Percentiles rank a stretch among this genome's conserved stretches.
phyloP scores from a whole-genome alignment of 1,140 invertebrate genomes.

The Saccostrea echinata region DNA sequence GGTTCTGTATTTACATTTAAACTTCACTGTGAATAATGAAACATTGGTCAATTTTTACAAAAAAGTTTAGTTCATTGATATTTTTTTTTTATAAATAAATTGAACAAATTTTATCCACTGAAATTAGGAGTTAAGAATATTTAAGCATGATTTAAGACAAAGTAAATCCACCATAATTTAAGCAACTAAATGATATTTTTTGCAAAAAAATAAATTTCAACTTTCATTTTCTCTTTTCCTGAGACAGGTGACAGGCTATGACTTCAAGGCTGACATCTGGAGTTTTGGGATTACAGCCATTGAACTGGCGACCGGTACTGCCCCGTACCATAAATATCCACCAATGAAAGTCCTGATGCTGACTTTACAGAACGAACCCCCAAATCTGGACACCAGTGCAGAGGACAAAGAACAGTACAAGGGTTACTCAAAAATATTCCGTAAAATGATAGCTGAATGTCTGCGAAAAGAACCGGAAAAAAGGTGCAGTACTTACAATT shows the following conservation, averaged over 20 bases:
- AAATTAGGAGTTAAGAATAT: too few species aligned
- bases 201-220: too few species aligned
- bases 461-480: slow-evolving; percentile 79
- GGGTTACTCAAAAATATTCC: slow-evolving; percentile 96
- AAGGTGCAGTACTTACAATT: slow-evolving; percentile 64
- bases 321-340: slow-evolving; percentile 99
- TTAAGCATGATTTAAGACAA: too few species aligned
- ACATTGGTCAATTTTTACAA: too few species aligned
- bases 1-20: too few species aligned
- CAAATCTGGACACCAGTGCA: slow-evolving; percentile 95
- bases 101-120: too few species aligned
- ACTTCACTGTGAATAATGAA: too few species aligned
- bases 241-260: slow-evolving; percentile 94
- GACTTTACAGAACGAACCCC: slow-evolving; percentile 98
- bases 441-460: slow-evolving; percentile 81
- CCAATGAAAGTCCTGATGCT: slow-evolving; percentile 99
- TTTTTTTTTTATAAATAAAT: too few species aligned
- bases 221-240: too few species aligned
- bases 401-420: slow-evolving; percentile 99
- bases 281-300: slow-evolving; percentile 99
- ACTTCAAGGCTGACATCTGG: slow-evolving; percentile 99
- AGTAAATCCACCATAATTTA: too few species aligned
- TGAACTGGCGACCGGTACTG: slow-evolving; percentile 98
- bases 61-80: too few species aligned
- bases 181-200: too few species aligned